phyloP scores from a whole-genome alignment of 2,888 invertebrate genomes.

The Caradrina kadenii region DNA sequence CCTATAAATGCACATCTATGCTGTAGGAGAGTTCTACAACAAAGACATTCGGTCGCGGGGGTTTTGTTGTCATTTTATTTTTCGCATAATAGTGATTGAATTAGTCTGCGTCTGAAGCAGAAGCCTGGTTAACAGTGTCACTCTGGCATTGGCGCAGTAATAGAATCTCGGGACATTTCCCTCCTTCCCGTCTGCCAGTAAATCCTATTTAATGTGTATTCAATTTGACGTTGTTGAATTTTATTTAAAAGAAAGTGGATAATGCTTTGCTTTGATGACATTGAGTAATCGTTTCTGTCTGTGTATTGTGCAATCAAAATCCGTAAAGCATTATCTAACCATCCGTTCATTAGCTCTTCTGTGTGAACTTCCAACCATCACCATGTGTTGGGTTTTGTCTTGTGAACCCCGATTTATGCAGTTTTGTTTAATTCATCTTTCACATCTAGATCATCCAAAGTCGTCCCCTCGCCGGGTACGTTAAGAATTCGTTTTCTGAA shows the following conservation, averaged over 20 bases:
- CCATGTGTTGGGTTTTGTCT: background rate
- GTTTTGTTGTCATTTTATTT: background rate
- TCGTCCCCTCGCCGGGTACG: background rate
- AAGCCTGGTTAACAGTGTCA: constrained; percentile 34
- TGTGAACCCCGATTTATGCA: background rate
- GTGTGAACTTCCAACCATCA: background rate
- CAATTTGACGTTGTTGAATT: constrained; percentile 1
- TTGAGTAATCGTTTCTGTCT: background rate
- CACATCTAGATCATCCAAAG: background rate
- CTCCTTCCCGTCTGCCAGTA: constrained; percentile 14
- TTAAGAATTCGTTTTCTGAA: background rate
- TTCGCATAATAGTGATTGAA: constrained; percentile 2
- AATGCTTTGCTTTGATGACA: constrained; percentile 11
- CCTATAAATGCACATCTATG: background rate
- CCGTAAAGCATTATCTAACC: background rate
- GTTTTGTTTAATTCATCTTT: background rate
- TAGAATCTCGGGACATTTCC: constrained; percentile 40
- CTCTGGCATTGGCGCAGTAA: constrained; percentile 30
- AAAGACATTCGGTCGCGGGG: background rate
- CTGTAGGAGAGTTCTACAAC: background rate
- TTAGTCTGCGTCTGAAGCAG: constrained; percentile 28
- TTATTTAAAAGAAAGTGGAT: constrained; percentile 22
- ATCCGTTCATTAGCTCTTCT: background rate
- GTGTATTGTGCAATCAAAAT: background rate
- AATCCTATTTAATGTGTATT: constrained; percentile 32